phyloP scores from a whole-genome alignment of 2,888 invertebrate species.

The Phorcus lineatus region DNA sequence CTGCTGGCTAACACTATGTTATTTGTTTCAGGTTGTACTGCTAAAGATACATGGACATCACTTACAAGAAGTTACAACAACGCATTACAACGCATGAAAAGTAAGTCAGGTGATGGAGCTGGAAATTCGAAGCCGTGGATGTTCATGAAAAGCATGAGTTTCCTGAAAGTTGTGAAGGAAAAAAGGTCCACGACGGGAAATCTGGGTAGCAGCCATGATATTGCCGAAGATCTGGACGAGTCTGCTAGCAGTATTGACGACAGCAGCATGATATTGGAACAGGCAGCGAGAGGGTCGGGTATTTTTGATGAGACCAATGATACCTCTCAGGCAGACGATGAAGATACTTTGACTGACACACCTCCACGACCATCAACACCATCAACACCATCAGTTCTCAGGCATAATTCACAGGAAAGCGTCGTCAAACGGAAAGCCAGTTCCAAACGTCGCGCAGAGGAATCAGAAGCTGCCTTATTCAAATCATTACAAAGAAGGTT shows the following conservation, averaged over 20 bases:
- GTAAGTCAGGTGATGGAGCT: conserved; percentile 17
- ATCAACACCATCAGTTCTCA: conserved; percentile 12
- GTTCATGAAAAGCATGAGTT: conserved; percentile 21
- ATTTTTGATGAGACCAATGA: conserved; percentile 16
- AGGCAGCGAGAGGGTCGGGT: conserved; percentile 25
- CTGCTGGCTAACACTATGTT: conserved; percentile 12
- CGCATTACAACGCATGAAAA: conserved; percentile 20
- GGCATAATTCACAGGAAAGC: no score
- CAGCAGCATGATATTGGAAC: background rate
- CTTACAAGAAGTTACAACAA: conserved; percentile 22
- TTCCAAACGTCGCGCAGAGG: conserved; percentile 20
- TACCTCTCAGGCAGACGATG: conserved; percentile 18
- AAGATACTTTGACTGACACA: conserved; percentile 12
- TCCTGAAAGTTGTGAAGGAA: conserved; percentile 21
- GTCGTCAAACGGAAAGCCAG: conserved; percentile 18
- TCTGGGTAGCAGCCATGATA: conserved; percentile 16
- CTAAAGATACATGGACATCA: conserved; percentile 21
- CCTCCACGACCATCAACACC: conserved; percentile 14
- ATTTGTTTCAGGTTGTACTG: conserved; percentile 14
- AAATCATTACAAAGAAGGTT: background rate
- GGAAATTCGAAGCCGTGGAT: conserved; percentile 17
- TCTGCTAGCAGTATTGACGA: background rate
- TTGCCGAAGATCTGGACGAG: background rate
- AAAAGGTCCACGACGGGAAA: conserved; percentile 17
- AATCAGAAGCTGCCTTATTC: background rate